phyloP scores from a whole-genome alignment of 2,888 invertebrate genomes.

The Eupeodes latifasciatus region DNA sequence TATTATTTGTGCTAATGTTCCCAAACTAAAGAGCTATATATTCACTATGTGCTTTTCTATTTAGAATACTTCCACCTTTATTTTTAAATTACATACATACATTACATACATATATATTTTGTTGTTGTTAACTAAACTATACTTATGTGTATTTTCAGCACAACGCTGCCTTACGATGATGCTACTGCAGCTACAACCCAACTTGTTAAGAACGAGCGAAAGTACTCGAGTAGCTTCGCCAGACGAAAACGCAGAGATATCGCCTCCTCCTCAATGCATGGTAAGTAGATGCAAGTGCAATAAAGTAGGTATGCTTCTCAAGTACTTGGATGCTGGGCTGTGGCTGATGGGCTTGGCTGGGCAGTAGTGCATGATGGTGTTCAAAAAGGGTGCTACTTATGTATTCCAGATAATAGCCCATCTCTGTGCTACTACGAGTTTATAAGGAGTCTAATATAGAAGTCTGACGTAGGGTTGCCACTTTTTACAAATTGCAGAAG shows the following conservation, averaged over 20 bases:
- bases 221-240: constrained; percentile 73
- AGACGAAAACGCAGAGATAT: constrained; percentile 81
- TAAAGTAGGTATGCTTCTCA: constrained; percentile 18
- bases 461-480: neutral
- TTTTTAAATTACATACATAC: neutral
- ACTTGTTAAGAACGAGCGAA: constrained; percentile 70
- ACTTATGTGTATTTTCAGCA: constrained; percentile 57
- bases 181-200: constrained; percentile 43
- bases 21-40: constrained; percentile 3
- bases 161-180: constrained; percentile 62
- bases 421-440: neutral
- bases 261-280: constrained; percentile 82
- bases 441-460: too few species aligned
- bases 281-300: constrained; percentile 77
- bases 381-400: constrained; percentile 42
- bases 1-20: constrained; percentile 65
- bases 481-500: neutral
- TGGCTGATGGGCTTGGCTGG: neutral
- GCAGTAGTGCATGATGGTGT: constrained; percentile 31
- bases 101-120: constrained; percentile 10
- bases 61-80: neutral
- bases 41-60: neutral
- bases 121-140: constrained; percentile 27
- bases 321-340: neutral
- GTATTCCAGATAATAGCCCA: constrained; percentile 10